Evolutionary conservation across 2,113 vertebrate genomes (phyloP).

Genomic region (Scalopus aquaticus): DNA sequence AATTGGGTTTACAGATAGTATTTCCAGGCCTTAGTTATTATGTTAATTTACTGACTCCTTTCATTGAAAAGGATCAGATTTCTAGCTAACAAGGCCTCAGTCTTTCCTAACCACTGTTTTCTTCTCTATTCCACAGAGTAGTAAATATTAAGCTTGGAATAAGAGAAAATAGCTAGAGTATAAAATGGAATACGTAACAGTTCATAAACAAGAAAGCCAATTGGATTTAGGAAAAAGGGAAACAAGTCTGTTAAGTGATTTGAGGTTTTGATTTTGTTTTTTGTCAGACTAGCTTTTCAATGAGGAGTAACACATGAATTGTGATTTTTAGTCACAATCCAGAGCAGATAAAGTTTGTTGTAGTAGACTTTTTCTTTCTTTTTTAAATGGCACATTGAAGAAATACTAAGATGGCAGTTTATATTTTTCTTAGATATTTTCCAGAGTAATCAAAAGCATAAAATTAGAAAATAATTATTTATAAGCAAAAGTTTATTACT

Average conservation of each 20-base stretch:
- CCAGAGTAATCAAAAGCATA: neutral
- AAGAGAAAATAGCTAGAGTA: constrained; percentile 26
- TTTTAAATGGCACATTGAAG: constrained; percentile 23
- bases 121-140: neutral
- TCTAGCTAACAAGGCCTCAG: constrained; percentile 80
- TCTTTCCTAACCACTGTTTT: constrained; percentile 75
- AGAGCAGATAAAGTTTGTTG: constrained; percentile 26
- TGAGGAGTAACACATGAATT: constrained; percentile 19
- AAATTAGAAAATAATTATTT: constrained; percentile 59
- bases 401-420: constrained; percentile 11
- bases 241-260: constrained; percentile 41
- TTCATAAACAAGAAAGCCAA: constrained; percentile 22
- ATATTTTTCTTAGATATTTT: constrained; percentile 50
- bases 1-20: constrained; percentile 73
- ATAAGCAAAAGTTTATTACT: constrained; percentile 23
- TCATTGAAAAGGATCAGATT: constrained; percentile 83
- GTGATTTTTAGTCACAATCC: constrained; percentile 54
- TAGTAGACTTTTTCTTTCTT: constrained; percentile 8
- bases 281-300: constrained; percentile 31
- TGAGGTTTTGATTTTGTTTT: neutral
- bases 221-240: constrained; percentile 1
- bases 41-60: constrained; percentile 74
- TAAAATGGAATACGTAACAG: constrained; percentile 18
- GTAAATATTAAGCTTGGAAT: constrained; percentile 56
- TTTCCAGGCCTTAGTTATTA: constrained; percentile 73